phyloP scores from a whole-genome alignment of 1,140 invertebrate genomes.

The Ceratina australensis region DNA sequence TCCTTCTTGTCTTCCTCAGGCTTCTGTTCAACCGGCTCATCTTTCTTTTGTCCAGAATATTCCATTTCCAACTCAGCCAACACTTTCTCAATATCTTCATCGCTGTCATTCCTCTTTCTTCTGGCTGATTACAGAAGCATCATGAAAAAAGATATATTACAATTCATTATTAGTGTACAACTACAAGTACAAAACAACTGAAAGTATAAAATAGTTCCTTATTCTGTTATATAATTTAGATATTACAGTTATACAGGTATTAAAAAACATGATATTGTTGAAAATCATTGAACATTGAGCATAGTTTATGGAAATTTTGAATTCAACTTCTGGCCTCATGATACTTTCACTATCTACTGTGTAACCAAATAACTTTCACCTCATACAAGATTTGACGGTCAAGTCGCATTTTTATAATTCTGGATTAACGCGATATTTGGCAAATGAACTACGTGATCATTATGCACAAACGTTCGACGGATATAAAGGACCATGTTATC shows the following conservation, averaged over 20 bases:
- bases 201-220: neutral
- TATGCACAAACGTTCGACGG: neutral
- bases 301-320: slow-evolving; percentile 12
- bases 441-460: neutral
- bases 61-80: slow-evolving; percentile 90
- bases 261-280: neutral
- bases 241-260: neutral
- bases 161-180: neutral
- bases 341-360: slow-evolving; percentile 35
- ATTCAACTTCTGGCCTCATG: neutral
- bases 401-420: neutral
- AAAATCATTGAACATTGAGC: neutral
- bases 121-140: slow-evolving; percentile 72
- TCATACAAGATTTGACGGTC: neutral
- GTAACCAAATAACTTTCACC: slow-evolving; percentile 37
- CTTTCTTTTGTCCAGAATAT: slow-evolving; percentile 83
- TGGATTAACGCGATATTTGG: neutral
- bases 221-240: slow-evolving; percentile 15
- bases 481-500: neutral
- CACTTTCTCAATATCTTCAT: slow-evolving; percentile 92
- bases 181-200: too few species aligned
- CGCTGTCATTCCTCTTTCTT: slow-evolving; percentile 88
- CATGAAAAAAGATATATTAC: neutral
- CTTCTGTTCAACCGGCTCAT: slow-evolving; percentile 61
- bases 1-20: slow-evolving; percentile 71